Conservation (phyloP, 2,113 vertebrate genomes). For the Bujurquina vittata region DNA sequence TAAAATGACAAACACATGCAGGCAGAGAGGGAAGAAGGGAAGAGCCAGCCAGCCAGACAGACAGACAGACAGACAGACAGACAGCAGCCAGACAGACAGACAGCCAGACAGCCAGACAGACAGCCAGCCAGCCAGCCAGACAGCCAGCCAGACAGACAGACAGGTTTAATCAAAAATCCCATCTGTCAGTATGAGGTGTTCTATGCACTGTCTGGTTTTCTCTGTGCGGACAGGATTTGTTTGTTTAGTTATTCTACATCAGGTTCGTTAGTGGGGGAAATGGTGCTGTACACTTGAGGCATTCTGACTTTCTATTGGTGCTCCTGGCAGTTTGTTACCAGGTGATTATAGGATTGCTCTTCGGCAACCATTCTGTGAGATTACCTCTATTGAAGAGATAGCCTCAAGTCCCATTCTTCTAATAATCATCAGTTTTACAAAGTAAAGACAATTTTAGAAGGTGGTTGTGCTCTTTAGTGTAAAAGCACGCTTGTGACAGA, state of each 20-base stretch:
- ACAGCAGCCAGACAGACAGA: background rate
- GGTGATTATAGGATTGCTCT: background rate
- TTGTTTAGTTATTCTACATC: background rate
- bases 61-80: background rate
- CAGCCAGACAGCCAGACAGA: background rate
- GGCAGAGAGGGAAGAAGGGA: background rate
- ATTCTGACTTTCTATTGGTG: background rate
- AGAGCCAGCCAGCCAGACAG: background rate
- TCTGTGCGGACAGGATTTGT: background rate
- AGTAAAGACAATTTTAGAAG: background rate
- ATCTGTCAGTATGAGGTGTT: too few relatives aligned
- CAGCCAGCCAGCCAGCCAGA: too few relatives aligned
- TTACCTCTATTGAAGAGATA: background rate
- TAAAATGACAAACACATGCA: slow-evolving; percentile 31
- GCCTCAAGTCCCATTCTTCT: background rate
- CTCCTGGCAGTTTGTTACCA: background rate
- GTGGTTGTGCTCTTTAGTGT: background rate
- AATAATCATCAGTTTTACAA: background rate
- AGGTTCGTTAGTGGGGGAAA: background rate
- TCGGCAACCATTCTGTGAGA: background rate
- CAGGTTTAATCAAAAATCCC: too few relatives aligned
- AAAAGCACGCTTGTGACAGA: background rate
- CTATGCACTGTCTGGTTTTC: background rate
- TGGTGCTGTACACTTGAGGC: background rate
- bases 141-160: too few relatives aligned